Evolutionary conservation across 2,888 invertebrate species (phyloP), one percentile per base, ranked within the genome.

Genomic region (Torymus auratus): DNA sequence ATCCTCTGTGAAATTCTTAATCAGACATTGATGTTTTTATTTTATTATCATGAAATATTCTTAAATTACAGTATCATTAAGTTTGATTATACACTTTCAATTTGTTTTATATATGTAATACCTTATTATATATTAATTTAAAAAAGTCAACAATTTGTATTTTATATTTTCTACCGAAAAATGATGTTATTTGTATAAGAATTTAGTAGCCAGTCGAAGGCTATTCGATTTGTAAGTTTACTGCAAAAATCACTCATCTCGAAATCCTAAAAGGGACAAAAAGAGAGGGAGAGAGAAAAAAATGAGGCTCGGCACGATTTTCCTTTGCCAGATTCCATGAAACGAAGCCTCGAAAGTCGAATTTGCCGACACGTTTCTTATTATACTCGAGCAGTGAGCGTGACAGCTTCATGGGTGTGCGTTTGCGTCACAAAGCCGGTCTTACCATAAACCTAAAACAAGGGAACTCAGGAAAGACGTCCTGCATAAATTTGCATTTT

Each of bases 361-460:
- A 73, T 55, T 71, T 61, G 13, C 15, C 20, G 17, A 60, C 71
- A n/a, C 52, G 71, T 61, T 61, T 61, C 71, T 64, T 55, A 64
- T 73, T 73, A 73, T 73, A n/a, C 55, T 73, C 73, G 73, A 17
- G 73, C 73, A 64, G 11, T 23, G 72, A 78, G 69, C 74, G 70
- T 78, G 76, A 71, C 81, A 71, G 65, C 68, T 75, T 17, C 55
- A 61, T 41, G 74, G 15, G 56, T 41, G 75, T 58, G 28, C 65
- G 76, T 83, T 83, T 81, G 58, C 28, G 65, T 55, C 69, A 77
- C 65, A 13, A 61, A 71, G 60, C 23, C 60, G 41, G 41, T 41
- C 61, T 15, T 61, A 58, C 23, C 52, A 70, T 67, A 81, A 71
- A 78, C 78, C 74, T 73, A 78, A 71, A 61, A 72, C 62, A 76